A percentile compares a stretch with the other conserved stretches of the same genome.
Conservation (phyloP, 1,140 invertebrate species). For the Halesus radiatus region DNA sequence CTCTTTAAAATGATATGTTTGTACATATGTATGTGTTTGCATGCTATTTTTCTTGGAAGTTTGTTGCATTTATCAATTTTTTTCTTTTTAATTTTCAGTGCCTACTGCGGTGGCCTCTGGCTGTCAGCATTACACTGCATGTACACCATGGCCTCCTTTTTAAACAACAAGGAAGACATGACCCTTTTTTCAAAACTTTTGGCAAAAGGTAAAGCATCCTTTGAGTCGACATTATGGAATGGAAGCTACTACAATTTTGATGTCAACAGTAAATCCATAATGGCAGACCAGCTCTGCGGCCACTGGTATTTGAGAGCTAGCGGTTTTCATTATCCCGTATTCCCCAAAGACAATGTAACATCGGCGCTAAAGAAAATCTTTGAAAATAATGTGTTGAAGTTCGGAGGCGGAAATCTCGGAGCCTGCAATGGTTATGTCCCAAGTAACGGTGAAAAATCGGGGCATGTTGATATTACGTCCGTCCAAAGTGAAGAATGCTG, state of each 20-base stretch:
- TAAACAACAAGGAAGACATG: slow-evolving; percentile 76
- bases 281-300: slow-evolving; percentile 94
- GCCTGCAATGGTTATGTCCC: slow-evolving; percentile 92
- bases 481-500: slow-evolving; percentile 94
- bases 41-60: slow-evolving; percentile 2
- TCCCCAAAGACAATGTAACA: slow-evolving; percentile 80
- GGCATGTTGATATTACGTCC: slow-evolving; percentile 79
- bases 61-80: too few relatives aligned
- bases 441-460: slow-evolving; percentile 67
- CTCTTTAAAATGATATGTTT: too few relatives aligned
- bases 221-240: slow-evolving; percentile 90
- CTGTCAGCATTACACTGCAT: slow-evolving; percentile 82
- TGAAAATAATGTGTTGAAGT: slow-evolving; percentile 87
- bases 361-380: slow-evolving; percentile 82
- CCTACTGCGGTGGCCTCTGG: slow-evolving; percentile 95
- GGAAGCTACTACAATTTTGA: slow-evolving; percentile 90
- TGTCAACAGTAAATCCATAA: slow-evolving; percentile 81
- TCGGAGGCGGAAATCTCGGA: slow-evolving; percentile 84
- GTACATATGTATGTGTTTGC: too few relatives aligned
- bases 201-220: slow-evolving; percentile 79
- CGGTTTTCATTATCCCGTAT: slow-evolving; percentile 71
- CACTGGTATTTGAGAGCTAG: slow-evolving; percentile 81
- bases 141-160: slow-evolving; percentile 79
- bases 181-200: slow-evolving; percentile 79
- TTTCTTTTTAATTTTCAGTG: slow-evolving; percentile 71